Percentiles rank a stretch among this genome's conserved stretches.
These are phyloP conservation scores for Phoxinus phoxinus DNA, from an alignment of 2,113 vertebrate species.

Conservation along the genomic window DNA sequence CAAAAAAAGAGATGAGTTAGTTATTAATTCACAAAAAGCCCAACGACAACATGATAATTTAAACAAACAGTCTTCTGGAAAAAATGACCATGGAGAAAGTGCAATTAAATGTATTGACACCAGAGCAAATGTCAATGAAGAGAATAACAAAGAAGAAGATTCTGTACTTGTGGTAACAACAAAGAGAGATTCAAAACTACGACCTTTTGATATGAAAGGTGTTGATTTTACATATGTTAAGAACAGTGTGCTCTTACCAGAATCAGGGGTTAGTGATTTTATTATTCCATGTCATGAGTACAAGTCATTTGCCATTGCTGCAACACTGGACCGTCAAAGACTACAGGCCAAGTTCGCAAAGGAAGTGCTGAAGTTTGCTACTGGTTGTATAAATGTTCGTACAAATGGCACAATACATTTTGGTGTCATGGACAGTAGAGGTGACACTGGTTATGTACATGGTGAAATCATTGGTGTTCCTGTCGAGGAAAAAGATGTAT, in stretches of 20 bases:
- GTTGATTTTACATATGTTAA: constrained; percentile 75
- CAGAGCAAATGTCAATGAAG: no score
- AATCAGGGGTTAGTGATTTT: constrained; percentile 77
- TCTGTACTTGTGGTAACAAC: no score
- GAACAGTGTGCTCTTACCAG: constrained; percentile 76
- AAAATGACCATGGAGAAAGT: no score
- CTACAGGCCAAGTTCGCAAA: constrained; percentile 79
- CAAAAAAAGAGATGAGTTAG: constrained; percentile 71
- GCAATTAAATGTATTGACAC: no score
- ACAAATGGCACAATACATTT: constrained; percentile 87
- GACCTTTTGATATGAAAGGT: constrained; percentile 73
- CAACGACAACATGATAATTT: constrained; percentile 30
- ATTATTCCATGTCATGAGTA: constrained; percentile 83
- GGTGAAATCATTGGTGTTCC: constrained; percentile 79
- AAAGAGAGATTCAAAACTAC: constrained; percentile 70
- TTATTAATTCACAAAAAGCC: not conserved
- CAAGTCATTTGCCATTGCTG: constrained; percentile 77
- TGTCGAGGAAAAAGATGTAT: constrained; percentile 72
- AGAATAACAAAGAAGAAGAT: no score
- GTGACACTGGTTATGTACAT: constrained; percentile 66
- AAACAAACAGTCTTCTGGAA: not conserved
- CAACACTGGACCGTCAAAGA: constrained; percentile 68
- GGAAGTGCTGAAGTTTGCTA: constrained; percentile 80
- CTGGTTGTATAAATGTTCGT: constrained; percentile 83
- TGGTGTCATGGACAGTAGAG: constrained; percentile 79